Evolutionary conservation across 2,113 vertebrate genomes (phyloP).

Genomic region (Cercocebus atys): DNA sequence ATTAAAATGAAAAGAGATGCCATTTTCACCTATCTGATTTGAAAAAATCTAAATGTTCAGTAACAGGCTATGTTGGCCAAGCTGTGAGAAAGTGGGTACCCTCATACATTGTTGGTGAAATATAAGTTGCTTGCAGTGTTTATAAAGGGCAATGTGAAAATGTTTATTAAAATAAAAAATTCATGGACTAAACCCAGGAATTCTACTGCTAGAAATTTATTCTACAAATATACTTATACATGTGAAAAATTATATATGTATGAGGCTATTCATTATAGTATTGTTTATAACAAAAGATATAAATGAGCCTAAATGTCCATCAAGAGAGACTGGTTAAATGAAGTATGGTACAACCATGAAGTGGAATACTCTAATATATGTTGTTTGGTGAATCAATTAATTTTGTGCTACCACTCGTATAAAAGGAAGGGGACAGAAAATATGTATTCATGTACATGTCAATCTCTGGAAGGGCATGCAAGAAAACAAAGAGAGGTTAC

Average conservation of each 20-base stretch:
- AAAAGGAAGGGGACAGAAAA: background rate
- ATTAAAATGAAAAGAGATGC: background rate
- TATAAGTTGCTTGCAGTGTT: background rate
- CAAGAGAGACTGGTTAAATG: background rate
- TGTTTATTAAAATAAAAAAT: conserved; percentile 21
- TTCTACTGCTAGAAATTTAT: background rate
- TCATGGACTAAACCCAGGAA: background rate
- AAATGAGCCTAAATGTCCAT: background rate
- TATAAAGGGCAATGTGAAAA: background rate
- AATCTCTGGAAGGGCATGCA: background rate
- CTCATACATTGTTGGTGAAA: background rate
- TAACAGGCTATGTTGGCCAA: background rate
- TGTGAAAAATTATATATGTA: background rate
- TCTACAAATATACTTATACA: background rate
- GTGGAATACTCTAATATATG: background rate
- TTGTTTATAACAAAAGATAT: background rate
- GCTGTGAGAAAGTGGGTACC: background rate
- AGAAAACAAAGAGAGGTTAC: background rate
- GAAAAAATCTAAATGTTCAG: background rate
- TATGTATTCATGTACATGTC: background rate
- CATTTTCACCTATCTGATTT: background rate
- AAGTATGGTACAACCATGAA: background rate
- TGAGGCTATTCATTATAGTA: background rate
- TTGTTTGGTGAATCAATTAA: background rate
- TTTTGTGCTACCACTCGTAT: background rate